phyloP scores from a whole-genome alignment of 2,888 invertebrate species.

The Tipula helvola region DNA sequence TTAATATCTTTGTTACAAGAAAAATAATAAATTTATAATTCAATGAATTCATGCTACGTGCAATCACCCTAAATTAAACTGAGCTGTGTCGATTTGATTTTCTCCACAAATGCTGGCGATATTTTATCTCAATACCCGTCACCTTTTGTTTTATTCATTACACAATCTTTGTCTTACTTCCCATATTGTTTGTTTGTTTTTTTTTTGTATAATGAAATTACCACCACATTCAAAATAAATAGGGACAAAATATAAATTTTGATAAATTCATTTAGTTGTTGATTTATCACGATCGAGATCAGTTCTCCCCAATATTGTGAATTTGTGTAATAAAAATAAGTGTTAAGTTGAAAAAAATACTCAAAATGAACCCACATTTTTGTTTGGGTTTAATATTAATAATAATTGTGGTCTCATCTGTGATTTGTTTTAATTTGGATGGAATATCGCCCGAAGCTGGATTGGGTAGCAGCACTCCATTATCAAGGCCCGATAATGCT shows the following conservation, averaged over 20 bases:
- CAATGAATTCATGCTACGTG: not conserved
- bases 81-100: not conserved
- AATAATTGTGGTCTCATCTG: not conserved
- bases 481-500: not conserved
- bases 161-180: not conserved
- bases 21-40: not conserved
- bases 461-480: not conserved
- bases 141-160: not conserved
- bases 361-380: not conserved
- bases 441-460: not conserved
- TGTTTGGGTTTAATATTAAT: not conserved
- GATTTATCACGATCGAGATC: not conserved
- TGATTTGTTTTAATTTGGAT: conserved; percentile 6
- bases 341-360: not conserved
- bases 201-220: no score
- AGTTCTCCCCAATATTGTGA: not conserved
- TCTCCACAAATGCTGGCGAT: not conserved
- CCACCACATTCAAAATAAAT: not conserved
- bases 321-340: not conserved
- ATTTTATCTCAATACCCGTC: not conserved
- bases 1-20: not conserved
- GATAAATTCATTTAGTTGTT: not conserved
- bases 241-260: not conserved
- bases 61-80: not conserved
- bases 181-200: not conserved